Evolutionary conservation across 2,797 vertebrate species (phyloP), one percentile per base, ranked within the genome.

Genomic region (Phataginus tricuspis): DNA sequence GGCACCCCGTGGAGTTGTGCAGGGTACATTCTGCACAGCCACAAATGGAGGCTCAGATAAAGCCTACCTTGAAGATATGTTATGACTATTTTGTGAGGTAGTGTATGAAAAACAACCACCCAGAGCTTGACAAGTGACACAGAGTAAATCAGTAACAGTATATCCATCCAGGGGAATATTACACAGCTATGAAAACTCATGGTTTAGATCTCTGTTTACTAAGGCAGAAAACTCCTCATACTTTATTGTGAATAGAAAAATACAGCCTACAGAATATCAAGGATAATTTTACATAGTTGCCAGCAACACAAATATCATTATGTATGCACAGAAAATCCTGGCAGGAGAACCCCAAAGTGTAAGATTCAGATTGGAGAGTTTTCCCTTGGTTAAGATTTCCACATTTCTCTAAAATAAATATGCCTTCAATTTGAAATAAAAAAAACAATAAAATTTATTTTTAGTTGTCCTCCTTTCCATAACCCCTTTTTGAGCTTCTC

Each of bases 371-470:
- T 1, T 29, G 31, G 45, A 77, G 51, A 45, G 0, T n/a, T 88
- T 89, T 66, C 61, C 49, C 53, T 92, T 14, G 61, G 31, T 49
- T 25, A n/a, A 21, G 8, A 66, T 77, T 80, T 82, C 37, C 61
- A 34, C n/a, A 39, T n/a, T 63, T 86, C 82, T 71, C 75, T 57
- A 57, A 5, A 59, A 45, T 34, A 21, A 86, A 27, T 42, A 63
- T 63, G 63, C 31, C 77, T 86, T 86, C 61, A 42, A n/a, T 71
- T 49, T 82, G 61, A 93, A 89, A 64, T n/a, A 31, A 75, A 27
- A 45, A 63, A 55, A 72, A 59, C 11, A 61, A 53, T 9, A 27
- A 53, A 15, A 49, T 29, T 25, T 86, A 75, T 31, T 80, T 89
- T 66, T 39, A 16, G 25, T n/a, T 66, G 64, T 29, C 31, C 75